phyloP scores from a whole-genome alignment of 2,113 vertebrate genomes.

The Callocephalon fimbriatum region DNA sequence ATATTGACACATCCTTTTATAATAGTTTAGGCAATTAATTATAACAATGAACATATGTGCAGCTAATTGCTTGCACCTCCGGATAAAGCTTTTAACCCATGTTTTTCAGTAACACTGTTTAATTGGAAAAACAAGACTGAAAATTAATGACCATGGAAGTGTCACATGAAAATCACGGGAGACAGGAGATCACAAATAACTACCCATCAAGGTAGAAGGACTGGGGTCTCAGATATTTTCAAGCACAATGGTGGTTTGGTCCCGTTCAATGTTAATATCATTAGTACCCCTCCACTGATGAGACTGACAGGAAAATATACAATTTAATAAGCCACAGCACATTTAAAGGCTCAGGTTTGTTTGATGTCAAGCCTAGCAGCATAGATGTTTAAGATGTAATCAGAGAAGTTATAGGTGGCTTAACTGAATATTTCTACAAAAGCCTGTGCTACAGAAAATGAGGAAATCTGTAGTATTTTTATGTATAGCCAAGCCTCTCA shows the following conservation, averaged over 20 bases:
- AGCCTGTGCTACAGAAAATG: background rate
- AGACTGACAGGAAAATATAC: constrained; percentile 13
- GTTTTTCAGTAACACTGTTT: background rate
- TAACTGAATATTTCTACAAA: constrained; percentile 7
- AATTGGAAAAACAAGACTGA: constrained; percentile 46
- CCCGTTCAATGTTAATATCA: background rate
- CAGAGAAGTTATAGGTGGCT: constrained; percentile 31
- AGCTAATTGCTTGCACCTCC: constrained; percentile 17
- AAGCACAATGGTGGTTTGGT: background rate
- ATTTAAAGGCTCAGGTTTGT: constrained; percentile 61
- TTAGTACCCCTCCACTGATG: background rate
- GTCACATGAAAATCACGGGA: background rate
- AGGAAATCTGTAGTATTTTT: background rate
- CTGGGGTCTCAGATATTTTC: background rate
- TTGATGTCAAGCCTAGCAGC: constrained; percentile 28
- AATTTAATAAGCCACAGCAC: constrained; percentile 47
- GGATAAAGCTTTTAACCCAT: background rate
- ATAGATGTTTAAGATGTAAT: constrained; percentile 65
- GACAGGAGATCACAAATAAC: background rate
- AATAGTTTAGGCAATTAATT: background rate
- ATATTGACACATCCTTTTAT: background rate
- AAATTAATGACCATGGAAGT: constrained; percentile 16
- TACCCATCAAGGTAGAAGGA: background rate
- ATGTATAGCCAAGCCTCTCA: background rate
- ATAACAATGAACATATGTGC: background rate